Conservation (phyloP, 2,113 vertebrate genomes). For the Oncorhynchus mykiss region DNA sequence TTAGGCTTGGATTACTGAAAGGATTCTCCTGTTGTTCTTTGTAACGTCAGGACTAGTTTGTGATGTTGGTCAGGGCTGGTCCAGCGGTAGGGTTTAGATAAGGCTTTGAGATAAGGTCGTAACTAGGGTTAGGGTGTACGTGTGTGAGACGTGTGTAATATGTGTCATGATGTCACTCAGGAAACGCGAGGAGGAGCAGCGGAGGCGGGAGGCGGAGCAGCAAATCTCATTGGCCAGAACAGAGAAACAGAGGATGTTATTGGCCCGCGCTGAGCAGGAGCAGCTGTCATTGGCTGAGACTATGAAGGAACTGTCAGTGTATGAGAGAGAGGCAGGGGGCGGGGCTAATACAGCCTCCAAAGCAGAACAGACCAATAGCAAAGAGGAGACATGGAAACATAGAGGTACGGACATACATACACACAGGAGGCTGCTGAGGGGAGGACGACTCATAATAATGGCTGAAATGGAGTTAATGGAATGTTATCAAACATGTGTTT, state of each 20-base stretch:
- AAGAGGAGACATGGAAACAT: constrained; percentile 66
- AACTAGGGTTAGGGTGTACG: constrained; percentile 2
- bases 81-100: not conserved
- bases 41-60: too few species aligned
- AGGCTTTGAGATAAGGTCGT: not conserved
- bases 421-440: too few species aligned
- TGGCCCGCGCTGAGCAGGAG: constrained; percentile 44
- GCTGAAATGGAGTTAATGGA: too few species aligned
- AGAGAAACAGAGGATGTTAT: constrained; percentile 51
- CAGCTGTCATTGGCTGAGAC: constrained; percentile 54
- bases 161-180: constrained; percentile 59
- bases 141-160: not conserved
- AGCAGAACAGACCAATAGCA: constrained; percentile 60
- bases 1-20: too few species aligned
- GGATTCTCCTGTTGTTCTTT: too few species aligned
- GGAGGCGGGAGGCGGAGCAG: constrained; percentile 82
- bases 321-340: constrained; percentile 44
- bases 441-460: too few species aligned
- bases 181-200: constrained; percentile 91
- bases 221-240: constrained; percentile 57
- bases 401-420: constrained; percentile 42
- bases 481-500: too few species aligned
- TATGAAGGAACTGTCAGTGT: constrained; percentile 46
- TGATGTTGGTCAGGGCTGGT: constrained; percentile 21
- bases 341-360: constrained; percentile 39